Percentiles rank a stretch among this genome's conserved stretches.
These are phyloP conservation scores for Pyrgus malvae DNA, from an alignment of 2,888 invertebrate genomes.

Conservation along the genomic window DNA sequence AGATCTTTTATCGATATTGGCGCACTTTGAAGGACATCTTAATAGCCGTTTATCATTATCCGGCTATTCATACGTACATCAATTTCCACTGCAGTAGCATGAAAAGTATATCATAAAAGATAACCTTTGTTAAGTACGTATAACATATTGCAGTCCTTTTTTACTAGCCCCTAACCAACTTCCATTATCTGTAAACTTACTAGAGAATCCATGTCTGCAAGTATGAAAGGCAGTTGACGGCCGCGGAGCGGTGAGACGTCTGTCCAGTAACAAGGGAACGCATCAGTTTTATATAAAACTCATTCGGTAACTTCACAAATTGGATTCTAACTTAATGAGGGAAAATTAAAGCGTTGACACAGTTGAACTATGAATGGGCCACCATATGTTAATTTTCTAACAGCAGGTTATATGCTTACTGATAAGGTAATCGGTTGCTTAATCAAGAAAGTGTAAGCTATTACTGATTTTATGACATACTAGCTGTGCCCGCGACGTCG, in stretches of 20 bases:
- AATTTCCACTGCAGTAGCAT: too few relatives aligned
- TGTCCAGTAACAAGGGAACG: slow-evolving; percentile 45
- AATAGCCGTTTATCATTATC: too few relatives aligned
- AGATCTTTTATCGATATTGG: too few relatives aligned
- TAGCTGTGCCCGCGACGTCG: too few relatives aligned
- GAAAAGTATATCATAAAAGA: background rate
- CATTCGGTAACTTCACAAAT: slow-evolving; percentile 45
- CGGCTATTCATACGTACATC: too few relatives aligned
- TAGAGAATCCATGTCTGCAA: slow-evolving; percentile 43
- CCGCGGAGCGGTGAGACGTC: slow-evolving; percentile 43
- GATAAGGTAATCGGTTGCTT: background rate
- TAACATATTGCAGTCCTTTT: too few relatives aligned
- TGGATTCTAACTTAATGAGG: slow-evolving; percentile 44
- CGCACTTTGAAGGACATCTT: too few relatives aligned
- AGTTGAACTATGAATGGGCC: slow-evolving; percentile 23
- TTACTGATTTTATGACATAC: background rate
- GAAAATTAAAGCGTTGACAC: slow-evolving; percentile 37
- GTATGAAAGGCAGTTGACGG: slow-evolving; percentile 39
- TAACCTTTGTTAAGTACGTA: too few relatives aligned
- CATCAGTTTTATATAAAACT: slow-evolving; percentile 61
- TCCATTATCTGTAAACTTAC: slow-evolving; percentile 42
- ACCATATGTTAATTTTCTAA: slow-evolving; percentile 2
- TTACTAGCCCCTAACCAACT: background rate
- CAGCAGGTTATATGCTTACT: background rate
- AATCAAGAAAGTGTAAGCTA: background rate